phyloP scores from a whole-genome alignment of 2,888 invertebrate genomes.

The Artemia sinica region DNA sequence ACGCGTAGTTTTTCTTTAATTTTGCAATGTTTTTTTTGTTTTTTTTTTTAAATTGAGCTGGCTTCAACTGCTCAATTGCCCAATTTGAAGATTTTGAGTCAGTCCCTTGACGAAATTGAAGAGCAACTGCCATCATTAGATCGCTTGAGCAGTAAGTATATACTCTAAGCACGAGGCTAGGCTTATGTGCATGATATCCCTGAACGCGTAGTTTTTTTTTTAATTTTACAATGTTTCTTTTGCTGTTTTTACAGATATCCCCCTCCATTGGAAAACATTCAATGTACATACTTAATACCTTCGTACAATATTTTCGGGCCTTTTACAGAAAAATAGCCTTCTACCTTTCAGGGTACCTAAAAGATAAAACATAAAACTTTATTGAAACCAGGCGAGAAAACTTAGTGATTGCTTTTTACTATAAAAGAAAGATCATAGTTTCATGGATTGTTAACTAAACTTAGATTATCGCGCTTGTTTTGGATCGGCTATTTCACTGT shows the following conservation, averaged over 20 bases:
- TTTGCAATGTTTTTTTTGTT: too few species aligned
- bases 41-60: too few species aligned
- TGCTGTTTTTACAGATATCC: neutral
- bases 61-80: conserved; percentile 79
- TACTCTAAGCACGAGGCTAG: conserved; percentile 8
- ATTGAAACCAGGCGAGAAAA: too few species aligned
- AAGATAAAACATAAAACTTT: too few species aligned
- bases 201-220: conserved; percentile 19
- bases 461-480: too few species aligned
- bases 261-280: too few species aligned
- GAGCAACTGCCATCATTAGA: conserved; percentile 40
- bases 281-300: too few species aligned
- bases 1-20: conserved; percentile 18
- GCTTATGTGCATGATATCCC: neutral
- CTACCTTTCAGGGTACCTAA: neutral
- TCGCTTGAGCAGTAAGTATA: conserved; percentile 31
- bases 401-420: too few species aligned
- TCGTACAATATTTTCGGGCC: too few species aligned
- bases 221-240: neutral
- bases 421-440: too few species aligned
- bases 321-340: neutral
- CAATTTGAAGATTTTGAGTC: conserved; percentile 61
- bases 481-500: too few species aligned
- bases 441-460: too few species aligned
- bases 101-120: conserved; percentile 52